Evolutionary conservation across 2,113 vertebrate species (phyloP), one percentile per base, ranked within the genome.

Genomic region (Dipodomys stephensi): DNA sequence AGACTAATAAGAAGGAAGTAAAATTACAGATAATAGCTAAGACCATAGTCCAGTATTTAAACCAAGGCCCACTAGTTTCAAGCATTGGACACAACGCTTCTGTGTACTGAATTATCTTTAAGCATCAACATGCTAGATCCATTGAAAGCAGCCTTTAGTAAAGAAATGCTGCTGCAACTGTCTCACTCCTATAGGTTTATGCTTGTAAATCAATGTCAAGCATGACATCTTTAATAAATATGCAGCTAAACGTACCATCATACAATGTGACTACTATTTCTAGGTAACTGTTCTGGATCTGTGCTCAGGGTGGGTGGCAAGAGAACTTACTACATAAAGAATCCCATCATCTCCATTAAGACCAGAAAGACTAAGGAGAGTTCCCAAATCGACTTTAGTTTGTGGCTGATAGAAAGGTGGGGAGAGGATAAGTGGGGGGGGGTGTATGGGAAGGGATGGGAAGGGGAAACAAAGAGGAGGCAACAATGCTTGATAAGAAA

Each of bases 191-290:
- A 3, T 35, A 35, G 11, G n/a, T 30, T 25, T 46, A 39, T 20
- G 35, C 80, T 91, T 91, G 0, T 77, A 77, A 95, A 71, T 80
- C 20, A 86, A 92, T 78, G 95, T 86, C 44, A 91, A 92, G 80
- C 76, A 92, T 27, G 19, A 86, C 86, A 89, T 87, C 65, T 23
- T 68, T 88, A 77, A 78, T 81, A 91, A 83, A 68, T 73, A 83
- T 86, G 64, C 12, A 88, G 71, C 32, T 71, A 62, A 77, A 86
- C 12, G 71, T 46, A 30, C 53, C 53, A 57, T 18, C 15, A 57
- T 57, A 13, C 16, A 57, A 18, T 1, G 19, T 23, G 28, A 13
- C 64, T 65, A 30, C 49, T 65, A 30, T 73, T 73, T 84, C 74
- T 71, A 67, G 35, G 86, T 19, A 69, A 27, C 72, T 35, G 27